Evolutionary conservation across 2,113 vertebrate species (phyloP).

Genomic region (Trinectes maculatus): DNA sequence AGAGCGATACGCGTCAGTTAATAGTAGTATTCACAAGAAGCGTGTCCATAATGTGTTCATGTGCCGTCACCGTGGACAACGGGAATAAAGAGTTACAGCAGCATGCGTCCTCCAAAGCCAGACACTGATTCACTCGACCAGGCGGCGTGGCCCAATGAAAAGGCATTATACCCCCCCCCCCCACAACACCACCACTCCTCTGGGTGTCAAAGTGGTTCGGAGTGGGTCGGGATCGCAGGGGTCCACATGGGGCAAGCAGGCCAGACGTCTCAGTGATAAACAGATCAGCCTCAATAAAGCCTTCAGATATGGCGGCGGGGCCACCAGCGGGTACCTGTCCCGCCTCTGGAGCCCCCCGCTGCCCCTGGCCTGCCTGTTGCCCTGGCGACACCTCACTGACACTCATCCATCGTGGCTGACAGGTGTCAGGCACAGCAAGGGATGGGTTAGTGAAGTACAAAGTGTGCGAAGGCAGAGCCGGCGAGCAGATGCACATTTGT

Average conservation of each 20-base stretch:
- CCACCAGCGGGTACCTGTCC: slow-evolving; percentile 59
- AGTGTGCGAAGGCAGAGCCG: slow-evolving; percentile 42
- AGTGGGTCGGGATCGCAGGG: slow-evolving; percentile 29
- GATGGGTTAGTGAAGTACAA: slow-evolving; percentile 60
- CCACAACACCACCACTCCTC: slow-evolving; percentile 6
- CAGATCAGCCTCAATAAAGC: slow-evolving; percentile 67
- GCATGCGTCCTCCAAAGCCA: slow-evolving; percentile 72
- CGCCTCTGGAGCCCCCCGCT: slow-evolving; percentile 54
- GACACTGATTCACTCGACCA: slow-evolving; percentile 74
- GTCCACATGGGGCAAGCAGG: slow-evolving; percentile 56
- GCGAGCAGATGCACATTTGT: slow-evolving; percentile 26
- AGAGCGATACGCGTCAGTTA: slow-evolving; percentile 38
- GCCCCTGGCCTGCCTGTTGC: slow-evolving; percentile 64
- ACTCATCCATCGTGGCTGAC: slow-evolving; percentile 80
- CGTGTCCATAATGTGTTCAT: slow-evolving; percentile 65
- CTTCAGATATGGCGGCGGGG: slow-evolving; percentile 57
- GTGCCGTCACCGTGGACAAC: slow-evolving; percentile 66
- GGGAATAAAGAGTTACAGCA: slow-evolving; percentile 58
- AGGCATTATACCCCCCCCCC: slow-evolving; percentile 44
- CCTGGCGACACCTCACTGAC: slow-evolving; percentile 61
- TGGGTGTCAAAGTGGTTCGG: slow-evolving; percentile 42
- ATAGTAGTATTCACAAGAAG: slow-evolving; percentile 54
- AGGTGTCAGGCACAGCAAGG: slow-evolving; percentile 67
- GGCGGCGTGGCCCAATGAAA: slow-evolving; percentile 50
- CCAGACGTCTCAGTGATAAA: slow-evolving; percentile 61